These are phyloP conservation scores for Panagrolaimus sp. DNA, from an alignment of 1,140 invertebrate species.

Conservation along the genomic window DNA sequence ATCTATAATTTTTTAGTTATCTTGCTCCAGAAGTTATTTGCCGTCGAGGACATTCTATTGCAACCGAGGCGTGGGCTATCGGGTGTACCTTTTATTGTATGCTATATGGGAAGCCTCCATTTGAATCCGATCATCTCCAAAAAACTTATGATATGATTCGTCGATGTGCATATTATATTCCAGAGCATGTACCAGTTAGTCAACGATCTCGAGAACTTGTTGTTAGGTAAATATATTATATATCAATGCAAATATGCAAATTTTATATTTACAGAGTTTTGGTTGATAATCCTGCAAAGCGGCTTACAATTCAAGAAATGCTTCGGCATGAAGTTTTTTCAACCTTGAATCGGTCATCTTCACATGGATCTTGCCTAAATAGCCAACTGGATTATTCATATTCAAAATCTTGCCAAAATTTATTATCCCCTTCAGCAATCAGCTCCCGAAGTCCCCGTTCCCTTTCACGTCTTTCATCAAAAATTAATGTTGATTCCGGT, in stretches of 20 bases:
- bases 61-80: conserved; percentile 92
- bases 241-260: too few relatives aligned
- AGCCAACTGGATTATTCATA: not conserved
- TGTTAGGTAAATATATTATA: not conserved
- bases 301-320: not conserved
- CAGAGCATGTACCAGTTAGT: not conserved
- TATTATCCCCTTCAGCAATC: not conserved
- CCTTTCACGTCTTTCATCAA: not conserved
- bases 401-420: conserved; percentile 1
- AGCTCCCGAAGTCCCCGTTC: not conserved
- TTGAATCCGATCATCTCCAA: conserved; percentile 56
- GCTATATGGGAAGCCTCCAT: conserved; percentile 68
- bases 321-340: conserved; percentile 11
- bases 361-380: not conserved
- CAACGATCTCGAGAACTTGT: not conserved
- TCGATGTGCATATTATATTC: conserved; percentile 26
- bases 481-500: not conserved
- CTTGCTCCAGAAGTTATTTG: conserved; percentile 60
- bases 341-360: not conserved
- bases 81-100: conserved; percentile 89
- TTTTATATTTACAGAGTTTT: not conserved
- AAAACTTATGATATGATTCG: conserved; percentile 18
- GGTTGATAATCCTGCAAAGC: not conserved
- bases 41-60: conserved; percentile 78
- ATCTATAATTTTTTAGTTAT: not conserved